phyloP scores from a whole-genome alignment of 2,113 vertebrate genomes.

The Oryzias celebensis region DNA sequence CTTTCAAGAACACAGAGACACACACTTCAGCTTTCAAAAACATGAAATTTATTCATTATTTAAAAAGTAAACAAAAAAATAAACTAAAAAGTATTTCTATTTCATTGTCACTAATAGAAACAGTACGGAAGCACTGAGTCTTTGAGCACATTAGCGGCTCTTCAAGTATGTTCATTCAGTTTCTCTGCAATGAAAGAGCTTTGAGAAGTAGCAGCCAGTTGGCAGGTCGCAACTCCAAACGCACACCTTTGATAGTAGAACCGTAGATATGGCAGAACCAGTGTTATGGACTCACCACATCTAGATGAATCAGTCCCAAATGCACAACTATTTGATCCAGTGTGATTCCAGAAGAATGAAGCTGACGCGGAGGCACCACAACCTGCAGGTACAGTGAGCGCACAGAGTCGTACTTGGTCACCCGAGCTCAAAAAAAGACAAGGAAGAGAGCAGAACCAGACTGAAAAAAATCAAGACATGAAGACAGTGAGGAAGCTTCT shows the following conservation, averaged over 20 bases:
- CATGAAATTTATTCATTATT: conserved; percentile 77
- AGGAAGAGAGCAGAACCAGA: conserved; percentile 9
- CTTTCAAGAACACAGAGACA: background rate
- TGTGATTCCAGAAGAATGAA: conserved; percentile 45
- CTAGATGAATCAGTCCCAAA: conserved; percentile 42
- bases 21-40: conserved; percentile 68
- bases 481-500: conserved; percentile 21
- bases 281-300: conserved; percentile 55
- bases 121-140: conserved; percentile 97
- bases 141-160: conserved; percentile 89
- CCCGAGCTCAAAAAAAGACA: conserved; percentile 46
- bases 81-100: conserved; percentile 86
- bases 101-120: conserved; percentile 87
- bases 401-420: conserved; percentile 52
- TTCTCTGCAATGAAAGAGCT: conserved; percentile 53
- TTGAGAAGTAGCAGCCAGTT: conserved; percentile 34
- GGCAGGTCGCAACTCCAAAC: conserved; percentile 29
- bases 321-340: conserved; percentile 58
- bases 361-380: conserved; percentile 53
- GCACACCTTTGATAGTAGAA: conserved; percentile 20
- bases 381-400: conserved; percentile 44
- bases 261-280: conserved; percentile 54
- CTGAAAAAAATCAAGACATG: conserved; percentile 19
- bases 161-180: conserved; percentile 93
- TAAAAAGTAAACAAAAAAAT: conserved; percentile 75